These are phyloP conservation scores for Atopsyche davidsoni DNA, from an alignment of 1,140 invertebrate species.

Conservation along the genomic window DNA sequence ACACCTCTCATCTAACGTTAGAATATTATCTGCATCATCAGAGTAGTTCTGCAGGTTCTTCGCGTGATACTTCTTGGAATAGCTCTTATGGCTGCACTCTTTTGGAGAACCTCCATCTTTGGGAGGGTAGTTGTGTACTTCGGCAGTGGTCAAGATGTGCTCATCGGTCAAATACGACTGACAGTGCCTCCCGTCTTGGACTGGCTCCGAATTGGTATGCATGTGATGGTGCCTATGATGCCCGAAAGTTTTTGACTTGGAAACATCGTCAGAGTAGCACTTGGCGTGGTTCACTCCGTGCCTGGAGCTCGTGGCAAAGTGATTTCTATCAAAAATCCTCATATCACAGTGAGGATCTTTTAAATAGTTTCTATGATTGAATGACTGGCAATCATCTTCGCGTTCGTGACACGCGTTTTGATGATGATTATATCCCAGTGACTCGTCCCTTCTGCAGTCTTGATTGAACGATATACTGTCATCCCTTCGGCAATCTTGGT, in stretches of 20 bases:
- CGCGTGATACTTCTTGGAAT: conserved; percentile 24
- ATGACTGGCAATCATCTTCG: conserved; percentile 26
- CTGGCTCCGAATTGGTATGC: conserved; percentile 42
- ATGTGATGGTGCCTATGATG: conserved; percentile 38
- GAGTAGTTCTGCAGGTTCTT: conserved; percentile 36
- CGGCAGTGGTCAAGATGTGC: conserved; percentile 43
- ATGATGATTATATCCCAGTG: conserved; percentile 19
- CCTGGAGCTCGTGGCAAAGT: conserved; percentile 27
- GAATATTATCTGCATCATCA: conserved; percentile 44
- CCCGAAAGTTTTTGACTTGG: conserved; percentile 28
- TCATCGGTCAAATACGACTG: conserved; percentile 36
- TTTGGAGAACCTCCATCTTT: conserved; percentile 46
- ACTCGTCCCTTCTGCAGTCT: conserved; percentile 23
- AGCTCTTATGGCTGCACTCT: conserved; percentile 26
- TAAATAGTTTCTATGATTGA: conserved; percentile 25
- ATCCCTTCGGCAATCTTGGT: not conserved
- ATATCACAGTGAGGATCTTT: conserved; percentile 21
- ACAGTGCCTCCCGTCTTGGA: conserved; percentile 29
- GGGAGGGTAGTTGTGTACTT: conserved; percentile 48
- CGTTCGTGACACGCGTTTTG: conserved; percentile 24
- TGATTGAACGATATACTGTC: conserved; percentile 16
- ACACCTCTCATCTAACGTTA: conserved; percentile 46
- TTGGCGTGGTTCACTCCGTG: conserved; percentile 23
- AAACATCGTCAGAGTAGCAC: conserved; percentile 28
- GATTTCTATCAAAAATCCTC: conserved; percentile 27